Percentiles rank a stretch among this genome's conserved stretches.
Evolutionary conservation across 2,888 invertebrate species (phyloP).

Genomic region (Dryobotodes eremita): DNA sequence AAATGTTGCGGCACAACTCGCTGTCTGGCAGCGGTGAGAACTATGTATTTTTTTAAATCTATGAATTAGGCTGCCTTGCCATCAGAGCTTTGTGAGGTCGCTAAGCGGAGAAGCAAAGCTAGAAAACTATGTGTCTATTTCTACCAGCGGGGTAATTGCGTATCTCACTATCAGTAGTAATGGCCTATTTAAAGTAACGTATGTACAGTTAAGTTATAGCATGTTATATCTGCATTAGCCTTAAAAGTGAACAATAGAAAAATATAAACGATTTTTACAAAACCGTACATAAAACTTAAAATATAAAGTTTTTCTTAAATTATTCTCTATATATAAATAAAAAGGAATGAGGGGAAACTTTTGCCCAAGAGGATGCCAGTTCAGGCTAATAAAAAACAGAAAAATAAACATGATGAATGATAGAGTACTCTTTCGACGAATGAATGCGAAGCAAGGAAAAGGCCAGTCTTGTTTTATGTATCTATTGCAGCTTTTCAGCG

Average conservation of each 20-base stretch:
- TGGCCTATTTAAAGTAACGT: too few species aligned
- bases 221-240: not conserved
- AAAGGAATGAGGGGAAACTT: too few species aligned
- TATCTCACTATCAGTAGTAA: too few species aligned
- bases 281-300: not conserved
- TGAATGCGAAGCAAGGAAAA: constrained; percentile 21
- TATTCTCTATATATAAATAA: not conserved
- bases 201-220: too few species aligned
- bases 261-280: not conserved
- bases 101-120: too few species aligned
- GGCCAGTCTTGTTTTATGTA: constrained; percentile 30
- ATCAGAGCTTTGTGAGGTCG: too few species aligned
- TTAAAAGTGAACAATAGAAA: not conserved
- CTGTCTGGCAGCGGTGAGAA: too few species aligned
- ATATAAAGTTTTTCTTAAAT: not conserved
- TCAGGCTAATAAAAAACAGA: constrained; percentile 5
- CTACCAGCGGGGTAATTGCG: too few species aligned
- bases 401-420: constrained; percentile 1
- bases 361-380: not conserved
- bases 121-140: too few species aligned
- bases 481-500: constrained; percentile 42
- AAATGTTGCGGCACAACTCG: too few species aligned
- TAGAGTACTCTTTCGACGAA: constrained; percentile 12
- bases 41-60: too few species aligned
- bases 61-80: too few species aligned